Conservation (phyloP, 2,113 vertebrate genomes). For the Noctilio leporinus region DNA sequence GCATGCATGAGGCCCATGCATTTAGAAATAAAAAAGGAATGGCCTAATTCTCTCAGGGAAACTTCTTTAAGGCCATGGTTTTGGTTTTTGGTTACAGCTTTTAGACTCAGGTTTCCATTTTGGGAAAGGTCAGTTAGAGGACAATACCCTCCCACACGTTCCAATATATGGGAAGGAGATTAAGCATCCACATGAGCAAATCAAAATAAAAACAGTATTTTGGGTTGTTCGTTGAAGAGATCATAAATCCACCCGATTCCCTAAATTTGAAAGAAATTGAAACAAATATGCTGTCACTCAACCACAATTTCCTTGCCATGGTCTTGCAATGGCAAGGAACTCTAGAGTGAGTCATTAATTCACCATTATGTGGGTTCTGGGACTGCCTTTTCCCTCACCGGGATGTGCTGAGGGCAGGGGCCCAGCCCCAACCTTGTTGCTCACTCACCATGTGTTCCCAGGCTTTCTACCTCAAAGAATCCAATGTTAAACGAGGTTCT, state of each 20-base stretch:
- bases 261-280: not conserved
- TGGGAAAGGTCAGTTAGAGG: slow-evolving; percentile 45
- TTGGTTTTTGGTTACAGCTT: slow-evolving; percentile 64
- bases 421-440: not conserved
- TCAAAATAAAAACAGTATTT: slow-evolving; percentile 41
- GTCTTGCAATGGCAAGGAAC: not conserved
- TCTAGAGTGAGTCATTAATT: not conserved
- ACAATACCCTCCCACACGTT: not conserved
- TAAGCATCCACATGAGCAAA: not conserved
- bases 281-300: not conserved
- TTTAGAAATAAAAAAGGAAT: slow-evolving; percentile 53
- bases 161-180: not conserved
- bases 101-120: slow-evolving; percentile 29
- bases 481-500: not conserved
- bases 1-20: slow-evolving; percentile 16
- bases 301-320: not conserved
- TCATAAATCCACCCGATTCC: not conserved
- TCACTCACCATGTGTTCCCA: not conserved
- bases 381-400: not conserved
- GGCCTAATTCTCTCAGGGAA: slow-evolving; percentile 57
- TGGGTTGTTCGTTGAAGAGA: not conserved
- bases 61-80: slow-evolving; percentile 57
- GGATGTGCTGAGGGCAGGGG: not conserved
- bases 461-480: not conserved
- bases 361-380: not conserved